Evolutionary conservation across 2,797 vertebrate species (phyloP), one percentile per base, ranked within the genome.

Genomic region (Chiloscyllium punctatum): DNA sequence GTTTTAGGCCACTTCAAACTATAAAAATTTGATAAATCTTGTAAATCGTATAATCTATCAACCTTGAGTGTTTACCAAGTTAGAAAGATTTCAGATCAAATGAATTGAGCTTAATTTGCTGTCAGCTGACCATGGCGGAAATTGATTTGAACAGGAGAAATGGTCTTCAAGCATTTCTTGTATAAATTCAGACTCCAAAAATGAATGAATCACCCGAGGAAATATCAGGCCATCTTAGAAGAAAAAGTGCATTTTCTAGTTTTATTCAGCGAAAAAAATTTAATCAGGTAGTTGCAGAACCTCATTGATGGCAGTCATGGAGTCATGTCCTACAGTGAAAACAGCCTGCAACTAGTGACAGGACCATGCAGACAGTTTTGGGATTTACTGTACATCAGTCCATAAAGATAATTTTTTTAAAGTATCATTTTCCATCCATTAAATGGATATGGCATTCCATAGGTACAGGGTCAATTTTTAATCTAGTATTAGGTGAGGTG

Each of bases 1-100:
- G 42, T 30, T 74, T 53, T 33, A n/a, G 48, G 16, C 25, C 94
- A 74, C 48, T 53, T 51, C 51, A 51, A 57, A 42, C 48, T 53
- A 95, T 77, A 95, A 71, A 57, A 91, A 94, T 48, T 94, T 48
- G n/a, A n/a, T 68, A 72, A 95, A 74, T 69, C 30, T 57, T 95
- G 37, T 62, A 57, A 33, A 94, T 94, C 69, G 51, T 88, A 90
- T 13, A 94, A 94, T 33, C 48, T 95, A 95, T 27, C 48, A 42
- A 21, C 37, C 6, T 27, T 21, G 68, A 94, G 92, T 69, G 42
- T 27, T 48, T 94, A 23, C 69, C 13, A 33, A 94, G 53, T 94
- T 23, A 94, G 69, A 30, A 72, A 72, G 68, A 94, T 94, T 9
- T 68, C 1, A 94, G 37, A 30, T 94, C 69, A 53, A 91, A 62